Evolutionary conservation across 2,888 invertebrate genomes (phyloP).

Genomic region (Mythimna albipuncta): DNA sequence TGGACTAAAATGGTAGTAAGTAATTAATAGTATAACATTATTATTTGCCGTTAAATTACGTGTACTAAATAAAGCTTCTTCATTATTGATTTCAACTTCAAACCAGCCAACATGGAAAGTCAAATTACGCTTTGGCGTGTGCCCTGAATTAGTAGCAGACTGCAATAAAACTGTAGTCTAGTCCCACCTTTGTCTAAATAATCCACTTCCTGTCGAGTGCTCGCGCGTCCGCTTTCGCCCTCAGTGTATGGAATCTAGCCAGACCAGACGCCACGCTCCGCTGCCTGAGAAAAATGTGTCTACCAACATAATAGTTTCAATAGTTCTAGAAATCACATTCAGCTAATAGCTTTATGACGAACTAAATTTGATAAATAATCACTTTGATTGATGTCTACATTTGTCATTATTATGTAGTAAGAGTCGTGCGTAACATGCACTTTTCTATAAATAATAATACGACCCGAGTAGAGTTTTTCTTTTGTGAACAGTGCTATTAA

Average conservation of each 20-base stretch:
- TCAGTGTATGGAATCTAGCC: constrained; percentile 70
- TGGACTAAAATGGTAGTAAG: no score
- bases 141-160: constrained; percentile 30
- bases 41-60: not conserved
- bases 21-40: not conserved
- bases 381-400: constrained; percentile 43
- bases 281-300: constrained; percentile 86
- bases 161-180: constrained; percentile 55
- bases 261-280: constrained; percentile 83
- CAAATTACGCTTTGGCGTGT: constrained; percentile 7
- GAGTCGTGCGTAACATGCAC: constrained; percentile 23
- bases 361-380: constrained; percentile 45
- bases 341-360: constrained; percentile 46
- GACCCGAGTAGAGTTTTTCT: not conserved
- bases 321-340: constrained; percentile 57
- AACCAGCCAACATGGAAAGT: constrained; percentile 15
- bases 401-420: constrained; percentile 33
- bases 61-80: not conserved
- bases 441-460: constrained; percentile 12
- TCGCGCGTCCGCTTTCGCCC: constrained; percentile 72
- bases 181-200: constrained; percentile 64
- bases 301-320: constrained; percentile 67
- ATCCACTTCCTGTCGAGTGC: constrained; percentile 67
- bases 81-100: not conserved
- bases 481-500: constrained; percentile 15